Evolutionary conservation across 2,113 vertebrate species (phyloP).

Genomic region (Megaptera novaeangliae): DNA sequence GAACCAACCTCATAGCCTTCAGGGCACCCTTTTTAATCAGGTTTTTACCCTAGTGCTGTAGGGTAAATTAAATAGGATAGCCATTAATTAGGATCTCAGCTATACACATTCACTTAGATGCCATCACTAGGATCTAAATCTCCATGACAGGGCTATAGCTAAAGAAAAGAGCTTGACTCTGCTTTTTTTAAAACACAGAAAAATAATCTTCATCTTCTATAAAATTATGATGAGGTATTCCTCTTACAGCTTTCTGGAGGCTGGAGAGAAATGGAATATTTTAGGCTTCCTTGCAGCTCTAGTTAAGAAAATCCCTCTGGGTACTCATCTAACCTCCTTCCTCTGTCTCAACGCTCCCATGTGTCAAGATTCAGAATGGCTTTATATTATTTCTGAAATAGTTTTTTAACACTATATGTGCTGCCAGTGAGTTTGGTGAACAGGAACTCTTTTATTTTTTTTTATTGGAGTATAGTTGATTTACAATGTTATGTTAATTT

Average conservation of each 20-base stretch:
- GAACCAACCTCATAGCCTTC: not conserved
- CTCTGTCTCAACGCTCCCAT: not conserved
- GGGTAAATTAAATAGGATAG: conserved; percentile 7
- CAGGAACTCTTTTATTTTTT: too few relatives aligned
- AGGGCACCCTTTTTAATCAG: conserved; percentile 6
- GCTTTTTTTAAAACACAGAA: not conserved
- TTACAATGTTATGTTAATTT: not conserved
- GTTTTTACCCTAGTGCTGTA: not conserved
- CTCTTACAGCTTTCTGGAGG: not conserved
- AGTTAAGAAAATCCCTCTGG: conserved; percentile 3
- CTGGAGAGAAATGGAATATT: not conserved
- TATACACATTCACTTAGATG: not conserved
- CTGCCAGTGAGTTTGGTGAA: not conserved
- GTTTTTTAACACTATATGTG: not conserved
- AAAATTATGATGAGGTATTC: not conserved
- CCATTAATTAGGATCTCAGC: conserved; percentile 4
- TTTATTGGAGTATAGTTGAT: not conserved
- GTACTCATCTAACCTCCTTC: not conserved
- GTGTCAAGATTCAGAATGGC: not conserved
- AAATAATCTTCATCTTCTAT: not conserved
- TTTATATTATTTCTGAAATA: not conserved
- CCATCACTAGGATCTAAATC: not conserved
- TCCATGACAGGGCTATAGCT: not conserved
- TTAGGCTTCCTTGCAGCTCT: not conserved
- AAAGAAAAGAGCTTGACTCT: not conserved